These are phyloP conservation scores for Trimorus sp. DNA, from an alignment of 2,888 invertebrate species.

Conservation along the genomic window DNA sequence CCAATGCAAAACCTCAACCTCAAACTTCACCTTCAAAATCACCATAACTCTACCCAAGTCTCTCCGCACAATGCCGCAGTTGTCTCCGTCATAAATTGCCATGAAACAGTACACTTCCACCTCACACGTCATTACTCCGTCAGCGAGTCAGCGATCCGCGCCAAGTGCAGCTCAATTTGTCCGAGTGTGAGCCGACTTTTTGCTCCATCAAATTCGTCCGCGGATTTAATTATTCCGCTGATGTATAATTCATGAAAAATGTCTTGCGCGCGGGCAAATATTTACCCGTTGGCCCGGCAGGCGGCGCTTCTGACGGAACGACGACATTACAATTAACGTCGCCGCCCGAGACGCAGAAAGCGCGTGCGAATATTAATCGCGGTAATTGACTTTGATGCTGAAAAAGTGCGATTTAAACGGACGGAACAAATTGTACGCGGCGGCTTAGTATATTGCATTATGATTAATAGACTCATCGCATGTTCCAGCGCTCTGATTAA, in stretches of 20 bases:
- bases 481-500: slow-evolving; percentile 50
- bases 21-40: no score
- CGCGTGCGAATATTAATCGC: slow-evolving; percentile 49
- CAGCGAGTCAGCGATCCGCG: neutral
- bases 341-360: slow-evolving; percentile 24
- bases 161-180: neutral
- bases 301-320: neutral
- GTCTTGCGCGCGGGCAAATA: neutral
- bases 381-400: slow-evolving; percentile 54
- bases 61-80: no score
- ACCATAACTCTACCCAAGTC: no score
- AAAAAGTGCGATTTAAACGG: slow-evolving; percentile 59
- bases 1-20: no score
- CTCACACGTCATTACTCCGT: no score
- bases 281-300: slow-evolving; percentile 7
- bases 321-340: slow-evolving; percentile 42
- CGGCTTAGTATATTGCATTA: slow-evolving; percentile 52
- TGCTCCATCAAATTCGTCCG: slow-evolving; percentile 4
- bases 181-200: neutral
- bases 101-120: no score
- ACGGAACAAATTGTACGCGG: slow-evolving; percentile 55
- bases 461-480: slow-evolving; percentile 64
- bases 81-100: no score
- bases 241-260: slow-evolving; percentile 30
- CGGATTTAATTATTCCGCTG: slow-evolving; percentile 15